phyloP scores from a whole-genome alignment of 2,888 invertebrate species.

The Teleogryllus oceanicus region DNA sequence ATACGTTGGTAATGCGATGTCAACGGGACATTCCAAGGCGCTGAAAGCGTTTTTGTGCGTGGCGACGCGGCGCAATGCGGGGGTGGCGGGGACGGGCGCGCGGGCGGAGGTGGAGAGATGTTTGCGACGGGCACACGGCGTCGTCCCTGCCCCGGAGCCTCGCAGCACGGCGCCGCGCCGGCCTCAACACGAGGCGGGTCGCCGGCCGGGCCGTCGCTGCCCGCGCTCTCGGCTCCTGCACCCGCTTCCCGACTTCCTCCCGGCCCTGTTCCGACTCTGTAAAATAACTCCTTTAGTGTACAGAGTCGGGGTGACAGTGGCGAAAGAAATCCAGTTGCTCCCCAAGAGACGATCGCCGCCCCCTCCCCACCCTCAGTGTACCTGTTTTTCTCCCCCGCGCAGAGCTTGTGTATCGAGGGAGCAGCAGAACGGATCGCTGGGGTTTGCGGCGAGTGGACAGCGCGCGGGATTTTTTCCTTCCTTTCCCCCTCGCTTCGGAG shows the following conservation, averaged over 20 bases:
- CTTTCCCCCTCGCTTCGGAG: no score
- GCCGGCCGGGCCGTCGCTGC: conserved; percentile 4
- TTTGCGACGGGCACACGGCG: no score
- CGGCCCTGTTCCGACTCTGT: background rate
- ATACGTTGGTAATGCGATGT: conserved; percentile 9
- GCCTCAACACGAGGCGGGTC: background rate
- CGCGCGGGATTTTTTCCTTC: no score
- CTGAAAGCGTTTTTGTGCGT: conserved; percentile 5
- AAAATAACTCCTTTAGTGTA: background rate
- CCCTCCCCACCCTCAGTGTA: no score
- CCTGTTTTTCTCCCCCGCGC: no score
- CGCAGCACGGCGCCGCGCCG: background rate
- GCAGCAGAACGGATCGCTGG: no score
- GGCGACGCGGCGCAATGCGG: background rate
- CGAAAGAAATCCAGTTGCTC: background rate
- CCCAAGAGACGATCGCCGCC: no score
- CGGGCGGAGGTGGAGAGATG: no score
- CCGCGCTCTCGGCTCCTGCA: background rate
- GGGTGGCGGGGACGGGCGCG: no score
- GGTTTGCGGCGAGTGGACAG: no score
- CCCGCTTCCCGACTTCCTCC: background rate
- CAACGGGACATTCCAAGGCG: conserved; percentile 1
- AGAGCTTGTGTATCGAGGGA: no score
- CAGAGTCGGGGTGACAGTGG: background rate
- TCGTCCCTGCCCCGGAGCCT: background rate